phyloP scores from a whole-genome alignment of 2,797 vertebrate genomes.

The Dendrocincla fuliginosa region DNA sequence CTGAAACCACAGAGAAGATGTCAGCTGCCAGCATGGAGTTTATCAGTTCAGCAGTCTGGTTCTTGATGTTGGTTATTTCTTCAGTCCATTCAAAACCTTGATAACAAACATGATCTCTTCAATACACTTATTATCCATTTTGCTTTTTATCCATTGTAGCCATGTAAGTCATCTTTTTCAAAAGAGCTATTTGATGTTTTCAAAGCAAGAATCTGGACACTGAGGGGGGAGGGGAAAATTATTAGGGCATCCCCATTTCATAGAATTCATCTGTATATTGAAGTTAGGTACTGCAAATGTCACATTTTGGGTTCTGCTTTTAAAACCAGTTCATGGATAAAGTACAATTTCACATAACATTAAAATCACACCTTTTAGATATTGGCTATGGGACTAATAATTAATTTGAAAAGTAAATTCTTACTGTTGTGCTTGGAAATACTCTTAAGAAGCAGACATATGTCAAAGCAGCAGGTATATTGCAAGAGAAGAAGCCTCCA shows the following conservation, averaged over 20 bases:
- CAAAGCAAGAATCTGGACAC: not conserved
- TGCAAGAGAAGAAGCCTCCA: not conserved
- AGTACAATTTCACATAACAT: not conserved
- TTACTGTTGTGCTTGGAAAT: slow-evolving; percentile 76
- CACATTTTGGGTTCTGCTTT: not conserved
- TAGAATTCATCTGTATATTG: not conserved
- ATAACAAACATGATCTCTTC: not conserved
- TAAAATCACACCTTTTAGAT: not conserved
- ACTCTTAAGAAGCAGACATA: slow-evolving; percentile 61
- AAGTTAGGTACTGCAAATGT: not conserved
- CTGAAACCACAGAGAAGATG: not conserved
- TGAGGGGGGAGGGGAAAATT: not conserved
- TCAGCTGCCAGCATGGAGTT: not conserved
- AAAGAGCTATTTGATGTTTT: not conserved
- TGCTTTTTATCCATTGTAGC: not conserved
- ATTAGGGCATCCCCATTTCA: not conserved
- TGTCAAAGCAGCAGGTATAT: not conserved
- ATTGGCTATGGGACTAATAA: not conserved
- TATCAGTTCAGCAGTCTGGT: not conserved
- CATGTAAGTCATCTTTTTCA: not conserved
- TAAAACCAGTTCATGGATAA: not conserved
- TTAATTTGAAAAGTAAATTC: not conserved
- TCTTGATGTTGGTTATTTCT: not conserved
- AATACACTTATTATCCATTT: not conserved
- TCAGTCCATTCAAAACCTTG: not conserved